Conservation (phyloP, 1,140 invertebrate genomes). For the Notospermus geniculatus region DNA sequence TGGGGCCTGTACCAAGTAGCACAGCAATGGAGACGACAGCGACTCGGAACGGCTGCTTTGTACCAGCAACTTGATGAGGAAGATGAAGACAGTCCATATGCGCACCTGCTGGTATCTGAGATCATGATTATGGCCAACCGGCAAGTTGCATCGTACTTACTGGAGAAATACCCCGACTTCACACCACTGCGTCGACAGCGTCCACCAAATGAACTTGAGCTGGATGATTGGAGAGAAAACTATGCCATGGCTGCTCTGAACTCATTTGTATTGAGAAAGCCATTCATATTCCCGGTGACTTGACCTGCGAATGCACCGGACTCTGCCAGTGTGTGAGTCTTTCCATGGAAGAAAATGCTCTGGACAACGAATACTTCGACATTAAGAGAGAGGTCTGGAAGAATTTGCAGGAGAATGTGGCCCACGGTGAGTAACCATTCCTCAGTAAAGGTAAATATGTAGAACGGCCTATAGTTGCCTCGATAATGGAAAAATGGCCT, state of each 20-base stretch:
- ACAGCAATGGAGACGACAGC: slow-evolving; percentile 13
- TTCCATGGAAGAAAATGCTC: no score
- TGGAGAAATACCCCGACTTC: slow-evolving; percentile 23
- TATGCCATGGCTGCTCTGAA: not conserved
- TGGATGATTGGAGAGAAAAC: slow-evolving; percentile 21
- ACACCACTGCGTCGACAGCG: no score
- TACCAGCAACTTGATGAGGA: slow-evolving; percentile 27
- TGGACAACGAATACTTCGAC: no score
- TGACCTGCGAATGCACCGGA: slow-evolving; percentile 18
- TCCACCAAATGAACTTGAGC: no score
- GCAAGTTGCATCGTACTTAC: slow-evolving; percentile 14
- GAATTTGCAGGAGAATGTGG: no score
- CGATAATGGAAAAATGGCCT: no score
- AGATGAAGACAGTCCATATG: slow-evolving; percentile 20
- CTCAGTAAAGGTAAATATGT: no score
- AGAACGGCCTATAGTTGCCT: no score
- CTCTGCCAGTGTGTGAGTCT: slow-evolving; percentile 5
- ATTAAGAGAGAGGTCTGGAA: no score
- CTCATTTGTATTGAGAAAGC: slow-evolving; percentile 16
- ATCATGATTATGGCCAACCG: no score
- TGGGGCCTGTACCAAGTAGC: slow-evolving; percentile 21
- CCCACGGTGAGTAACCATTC: no score
- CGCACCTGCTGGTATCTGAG: slow-evolving; percentile 41
- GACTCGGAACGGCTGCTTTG: slow-evolving; percentile 16
- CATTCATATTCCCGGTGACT: slow-evolving; percentile 20